Evolutionary conservation across 2,797 vertebrate genomes (phyloP).

Genomic region (Tapera naevia): DNA sequence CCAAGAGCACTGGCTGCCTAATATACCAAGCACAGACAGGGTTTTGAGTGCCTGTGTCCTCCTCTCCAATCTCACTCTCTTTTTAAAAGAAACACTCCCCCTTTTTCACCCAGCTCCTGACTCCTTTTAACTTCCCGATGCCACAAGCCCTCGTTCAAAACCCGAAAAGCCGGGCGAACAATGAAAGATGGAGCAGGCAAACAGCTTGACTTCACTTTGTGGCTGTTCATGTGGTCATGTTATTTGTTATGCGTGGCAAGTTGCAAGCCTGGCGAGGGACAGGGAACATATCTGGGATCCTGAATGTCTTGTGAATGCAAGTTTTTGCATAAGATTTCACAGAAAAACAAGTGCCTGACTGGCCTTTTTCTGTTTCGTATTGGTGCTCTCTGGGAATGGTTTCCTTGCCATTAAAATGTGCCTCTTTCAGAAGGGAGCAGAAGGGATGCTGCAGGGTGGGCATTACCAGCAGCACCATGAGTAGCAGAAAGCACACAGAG

Average conservation of each 20-base stretch:
- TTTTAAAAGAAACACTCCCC: slow-evolving; percentile 64
- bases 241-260: neutral
- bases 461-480: neutral
- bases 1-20: slow-evolving; percentile 84
- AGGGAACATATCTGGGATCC: neutral
- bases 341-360: neutral
- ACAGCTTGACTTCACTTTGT: neutral
- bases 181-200: neutral
- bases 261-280: neutral
- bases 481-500: neutral
- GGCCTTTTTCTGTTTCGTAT: neutral
- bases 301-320: neutral
- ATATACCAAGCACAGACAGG: slow-evolving; percentile 68
- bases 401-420: neutral
- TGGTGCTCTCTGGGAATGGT: neutral
- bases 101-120: neutral
- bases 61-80: slow-evolving; percentile 47
- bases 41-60: slow-evolving; percentile 58
- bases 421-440: neutral
- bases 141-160: slow-evolving; percentile 20
- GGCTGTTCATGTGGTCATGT: neutral
- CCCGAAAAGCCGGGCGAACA: neutral
- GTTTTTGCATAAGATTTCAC: neutral
- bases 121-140: slow-evolving; percentile 56
- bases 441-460: neutral